Evolutionary conservation across 2,888 invertebrate genomes (phyloP), one percentile per base, ranked within the genome.

Genomic region (Dryocosmus kuriphilus): DNA sequence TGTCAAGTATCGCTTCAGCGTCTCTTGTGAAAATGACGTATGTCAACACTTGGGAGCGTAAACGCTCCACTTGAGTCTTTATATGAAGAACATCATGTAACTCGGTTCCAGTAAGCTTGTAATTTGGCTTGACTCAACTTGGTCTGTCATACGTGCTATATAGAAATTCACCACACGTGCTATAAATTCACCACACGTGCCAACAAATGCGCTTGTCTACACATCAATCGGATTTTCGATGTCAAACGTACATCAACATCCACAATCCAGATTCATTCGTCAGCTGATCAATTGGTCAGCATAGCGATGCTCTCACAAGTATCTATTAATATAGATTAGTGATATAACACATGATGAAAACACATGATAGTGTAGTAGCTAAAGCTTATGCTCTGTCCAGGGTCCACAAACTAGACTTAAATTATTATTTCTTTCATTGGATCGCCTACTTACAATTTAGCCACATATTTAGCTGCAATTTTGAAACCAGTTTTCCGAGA

Each of bases 291-390:
- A 57, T 57, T 14, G 57, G 24, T 22, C 11, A 24, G 14, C 57
- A 57, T 22, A 57, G 57, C 57, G 57, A 57, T 57, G 51, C n/a
- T 51, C 8, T n/a, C n/a, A n/a, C n/a, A n/a, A n/a, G n/a, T n/a
- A n/a, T n/a, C n/a, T n/a, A n/a, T n/a, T n/a, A n/a, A n/a, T n/a
- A n/a, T n/a, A n/a, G n/a, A n/a, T n/a, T n/a, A n/a, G n/a, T n/a
- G n/a, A n/a, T n/a, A n/a, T n/a, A n/a, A n/a, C n/a, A n/a, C n/a
- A n/a, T n/a, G n/a, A n/a, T n/a, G n/a, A n/a, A n/a, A n/a, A n/a
- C n/a, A n/a, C n/a, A n/a, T n/a, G n/a, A n/a, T n/a, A n/a, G n/a
- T n/a, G n/a, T n/a, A n/a, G n/a, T n/a, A n/a, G n/a, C n/a, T n/a
- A n/a, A n/a, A n/a, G n/a, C n/a, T n/a, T n/a, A n/a, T n/a, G n/a